Evolutionary conservation across 2,797 vertebrate genomes (phyloP).

Genomic region (Austrolebias charrua): DNA sequence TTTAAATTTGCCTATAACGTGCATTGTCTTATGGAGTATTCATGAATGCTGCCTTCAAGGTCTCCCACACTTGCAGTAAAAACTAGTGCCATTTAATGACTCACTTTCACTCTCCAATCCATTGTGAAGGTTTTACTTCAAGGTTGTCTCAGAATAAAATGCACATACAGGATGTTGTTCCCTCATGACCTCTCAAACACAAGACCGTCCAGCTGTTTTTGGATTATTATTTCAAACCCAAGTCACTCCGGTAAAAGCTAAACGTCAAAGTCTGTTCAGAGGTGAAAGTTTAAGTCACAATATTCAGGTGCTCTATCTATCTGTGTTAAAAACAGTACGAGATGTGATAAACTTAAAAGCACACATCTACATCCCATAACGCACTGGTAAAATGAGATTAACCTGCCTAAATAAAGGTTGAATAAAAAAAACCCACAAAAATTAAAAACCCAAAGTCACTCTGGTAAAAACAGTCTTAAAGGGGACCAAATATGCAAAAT

Average conservation of each 20-base stretch:
- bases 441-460: too few species aligned
- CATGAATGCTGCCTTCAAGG: constrained; percentile 64
- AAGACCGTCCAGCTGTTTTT: constrained; percentile 76
- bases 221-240: constrained; percentile 58
- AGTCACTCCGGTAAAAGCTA: constrained; percentile 67
- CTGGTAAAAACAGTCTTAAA: too few species aligned
- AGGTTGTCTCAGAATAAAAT: constrained; percentile 74
- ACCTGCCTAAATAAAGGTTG: too few species aligned
- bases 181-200: constrained; percentile 25
- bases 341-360: too few species aligned
- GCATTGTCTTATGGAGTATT: constrained; percentile 47
- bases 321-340: too few species aligned
- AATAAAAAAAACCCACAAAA: too few species aligned
- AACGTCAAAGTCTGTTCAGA: constrained; percentile 2
- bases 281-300: too few species aligned
- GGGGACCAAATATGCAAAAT: too few species aligned
- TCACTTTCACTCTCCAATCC: constrained; percentile 52
- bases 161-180: constrained; percentile 48
- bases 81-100: constrained; percentile 71
- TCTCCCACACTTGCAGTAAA: constrained; percentile 68
- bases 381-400: too few species aligned
- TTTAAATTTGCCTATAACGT: constrained; percentile 25
- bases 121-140: constrained; percentile 63
- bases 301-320: too few species aligned
- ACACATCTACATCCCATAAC: too few species aligned